Conservation (phyloP, 2,113 vertebrate species). For the Lepisosteus osseus region DNA sequence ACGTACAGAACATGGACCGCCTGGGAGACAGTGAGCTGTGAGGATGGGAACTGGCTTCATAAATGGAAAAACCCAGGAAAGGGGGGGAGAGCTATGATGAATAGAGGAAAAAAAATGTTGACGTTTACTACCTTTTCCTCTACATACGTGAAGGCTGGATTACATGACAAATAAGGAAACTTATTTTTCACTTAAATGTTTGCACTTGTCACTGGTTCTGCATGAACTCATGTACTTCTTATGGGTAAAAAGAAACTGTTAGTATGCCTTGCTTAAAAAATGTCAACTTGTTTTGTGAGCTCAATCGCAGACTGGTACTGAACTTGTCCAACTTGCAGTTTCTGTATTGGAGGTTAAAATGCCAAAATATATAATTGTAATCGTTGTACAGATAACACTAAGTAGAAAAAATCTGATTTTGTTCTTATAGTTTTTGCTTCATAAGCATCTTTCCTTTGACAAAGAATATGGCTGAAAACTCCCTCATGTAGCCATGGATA, state of each 20-base stretch:
- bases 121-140: neutral
- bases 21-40: constrained; percentile 95
- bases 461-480: no score
- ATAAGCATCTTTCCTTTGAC: no score
- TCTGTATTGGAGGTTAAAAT: neutral
- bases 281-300: no score
- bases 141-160: neutral
- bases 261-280: constrained; percentile 35
- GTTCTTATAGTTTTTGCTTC: no score
- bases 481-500: no score
- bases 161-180: neutral
- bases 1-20: constrained; percentile 94
- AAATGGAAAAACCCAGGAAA: constrained; percentile 16
- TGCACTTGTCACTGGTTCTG: neutral
- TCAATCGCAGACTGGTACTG: no score
- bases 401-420: no score
- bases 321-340: neutral
- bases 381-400: no score
- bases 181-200: neutral
- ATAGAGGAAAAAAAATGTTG: neutral
- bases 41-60: constrained; percentile 45
- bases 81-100: neutral
- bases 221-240: constrained; percentile 22
- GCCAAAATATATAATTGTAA: neutral
- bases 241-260: constrained; percentile 34